Base-by-base conservation (phyloP, 2,888 invertebrate genomes). In the Philhelius pedissequus region DNA sequence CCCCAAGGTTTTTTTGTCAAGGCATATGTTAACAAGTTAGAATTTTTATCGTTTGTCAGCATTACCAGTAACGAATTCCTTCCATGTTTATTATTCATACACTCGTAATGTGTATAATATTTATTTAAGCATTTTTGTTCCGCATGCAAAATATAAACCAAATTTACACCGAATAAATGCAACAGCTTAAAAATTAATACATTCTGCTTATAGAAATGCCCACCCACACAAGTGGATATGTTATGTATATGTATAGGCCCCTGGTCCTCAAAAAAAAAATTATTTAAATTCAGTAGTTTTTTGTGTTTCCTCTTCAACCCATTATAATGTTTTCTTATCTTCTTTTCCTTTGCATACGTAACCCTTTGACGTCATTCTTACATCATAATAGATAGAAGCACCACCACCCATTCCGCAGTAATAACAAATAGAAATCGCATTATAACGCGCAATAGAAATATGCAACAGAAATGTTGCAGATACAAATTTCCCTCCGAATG, bases 401-500 rank as follows among this genome's bases (percentile, higher is more conserved):
- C 22, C n/a, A 5, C 11, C n/a, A 58, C n/a, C 15, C 56, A 38
- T n/a, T 43, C 56, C 20, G 20, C 20, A 60, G 22, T 15, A 6
- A 27, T 43, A 60, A 60, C 15, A n/a, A 15, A 35, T 45, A 45
- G 20, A 45, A 64, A 64, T 45, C 32, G 22, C n/a, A 64, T 64
- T 64, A 64, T 32, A 40, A 20, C 30, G 20, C 32, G 32, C 48
- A 48, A 48, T 20, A 20, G 45, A 48, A 32, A 64, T 22, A 62
- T 13, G n/a, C 50, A 35, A 52, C 48, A 38, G 5, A 18, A 62
- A 38, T 35, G 50, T 52, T 52, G 32, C 25, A 40, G 40, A 15
- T 6, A 58, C 64, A 64, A 45, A 20, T 38, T 1, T 45, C 13
- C n/a, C 18, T 80, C 80, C 48, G 80, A 80, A 64, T 38, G 25